These are phyloP conservation scores for Laodelphax striatellus DNA, from an alignment of 1,140 invertebrate genomes.

Conservation along the genomic window DNA sequence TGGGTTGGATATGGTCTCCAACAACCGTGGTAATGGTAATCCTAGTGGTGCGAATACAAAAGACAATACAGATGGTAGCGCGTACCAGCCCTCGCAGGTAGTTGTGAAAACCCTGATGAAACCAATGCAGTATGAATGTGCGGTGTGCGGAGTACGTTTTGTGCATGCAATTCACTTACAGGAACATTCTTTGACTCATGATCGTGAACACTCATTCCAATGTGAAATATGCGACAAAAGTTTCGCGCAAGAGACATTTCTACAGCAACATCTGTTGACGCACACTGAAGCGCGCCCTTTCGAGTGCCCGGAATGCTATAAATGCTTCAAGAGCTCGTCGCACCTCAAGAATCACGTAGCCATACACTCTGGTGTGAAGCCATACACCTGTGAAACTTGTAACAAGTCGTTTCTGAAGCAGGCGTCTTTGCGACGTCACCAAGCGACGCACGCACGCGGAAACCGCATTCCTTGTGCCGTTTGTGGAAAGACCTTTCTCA, in stretches of 20 bases:
- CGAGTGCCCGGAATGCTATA: constrained; percentile 38
- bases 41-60: not conserved
- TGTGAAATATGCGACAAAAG: constrained; percentile 34
- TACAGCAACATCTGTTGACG: constrained; percentile 59
- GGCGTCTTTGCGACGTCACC: constrained; percentile 30
- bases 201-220: constrained; percentile 36
- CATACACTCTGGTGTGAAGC: constrained; percentile 32
- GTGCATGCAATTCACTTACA: constrained; percentile 22
- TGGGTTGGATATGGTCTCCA: too few relatives aligned
- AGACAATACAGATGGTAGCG: not conserved
- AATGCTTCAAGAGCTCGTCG: constrained; percentile 21
- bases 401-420: constrained; percentile 39
- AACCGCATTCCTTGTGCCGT: constrained; percentile 34
- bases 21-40: too few relatives aligned
- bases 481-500: constrained; percentile 27
- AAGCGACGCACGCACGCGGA: constrained; percentile 34
- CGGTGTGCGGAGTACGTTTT: constrained; percentile 26
- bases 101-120: not conserved
- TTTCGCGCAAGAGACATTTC: constrained; percentile 21
- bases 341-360: constrained; percentile 24
- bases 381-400: constrained; percentile 37
- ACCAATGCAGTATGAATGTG: constrained; percentile 21
- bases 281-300: constrained; percentile 57
- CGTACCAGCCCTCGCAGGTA: not conserved
- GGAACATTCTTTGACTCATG: constrained; percentile 25